Evolutionary conservation across 2,797 vertebrate species (phyloP).

Genomic region (Falco naumanni): DNA sequence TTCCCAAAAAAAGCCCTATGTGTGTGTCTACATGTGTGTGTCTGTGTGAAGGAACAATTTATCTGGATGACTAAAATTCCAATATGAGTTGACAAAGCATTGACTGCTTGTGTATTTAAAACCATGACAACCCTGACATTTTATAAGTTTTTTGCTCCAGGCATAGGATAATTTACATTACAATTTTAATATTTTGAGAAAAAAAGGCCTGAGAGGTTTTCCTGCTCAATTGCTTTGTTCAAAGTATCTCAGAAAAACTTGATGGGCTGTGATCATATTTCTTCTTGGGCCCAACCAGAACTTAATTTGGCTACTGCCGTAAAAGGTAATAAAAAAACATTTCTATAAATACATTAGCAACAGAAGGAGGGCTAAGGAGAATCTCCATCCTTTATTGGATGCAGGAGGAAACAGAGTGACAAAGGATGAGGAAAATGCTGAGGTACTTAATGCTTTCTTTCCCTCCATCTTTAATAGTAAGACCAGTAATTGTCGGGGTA

Average conservation of each 20-base stretch:
- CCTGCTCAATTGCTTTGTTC: background rate
- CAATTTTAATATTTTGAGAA: conserved; percentile 38
- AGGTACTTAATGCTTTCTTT: background rate
- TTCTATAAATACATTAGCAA: background rate
- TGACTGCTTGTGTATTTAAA: conserved; percentile 8
- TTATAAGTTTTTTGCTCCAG: conserved; percentile 24
- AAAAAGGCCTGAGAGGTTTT: conserved; percentile 2
- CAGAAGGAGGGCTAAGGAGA: background rate
- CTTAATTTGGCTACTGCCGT: background rate
- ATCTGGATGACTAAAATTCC: background rate
- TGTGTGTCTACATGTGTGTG: background rate
- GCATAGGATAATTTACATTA: conserved; percentile 30
- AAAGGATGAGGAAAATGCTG: background rate
- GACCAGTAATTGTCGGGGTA: background rate
- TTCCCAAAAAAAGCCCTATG: accelerated
- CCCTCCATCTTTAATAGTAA: background rate
- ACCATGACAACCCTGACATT: conserved; percentile 16
- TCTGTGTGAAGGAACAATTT: background rate
- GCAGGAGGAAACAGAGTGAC: background rate
- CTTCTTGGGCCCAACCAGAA: background rate
- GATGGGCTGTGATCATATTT: background rate
- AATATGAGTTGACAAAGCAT: conserved; percentile 3
- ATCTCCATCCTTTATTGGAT: background rate
- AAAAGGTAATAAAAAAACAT: background rate
- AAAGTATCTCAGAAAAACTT: background rate